Evolutionary conservation across 2,113 vertebrate genomes (phyloP).

Genomic region (Tragelaphus strepsiceros): DNA sequence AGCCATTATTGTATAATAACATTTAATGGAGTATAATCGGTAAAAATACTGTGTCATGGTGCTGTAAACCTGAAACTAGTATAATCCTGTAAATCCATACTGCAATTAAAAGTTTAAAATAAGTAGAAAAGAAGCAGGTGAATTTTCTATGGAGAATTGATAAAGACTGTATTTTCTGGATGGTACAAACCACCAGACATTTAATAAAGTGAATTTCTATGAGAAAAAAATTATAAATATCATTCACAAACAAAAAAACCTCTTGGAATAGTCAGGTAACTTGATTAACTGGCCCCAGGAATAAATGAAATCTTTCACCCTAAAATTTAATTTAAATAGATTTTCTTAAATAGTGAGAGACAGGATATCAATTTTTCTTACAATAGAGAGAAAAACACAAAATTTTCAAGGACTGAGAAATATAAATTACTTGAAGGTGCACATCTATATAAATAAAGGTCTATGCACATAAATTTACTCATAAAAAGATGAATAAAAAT

Average conservation of each 20-base stretch:
- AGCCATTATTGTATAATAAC: too few relatives aligned
- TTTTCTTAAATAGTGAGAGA: neutral
- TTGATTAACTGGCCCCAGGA: neutral
- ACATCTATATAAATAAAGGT: neutral
- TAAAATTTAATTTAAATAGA: slow-evolving; percentile 27
- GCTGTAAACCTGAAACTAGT: too few relatives aligned
- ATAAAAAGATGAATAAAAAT: slow-evolving; percentile 13
- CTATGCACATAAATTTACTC: neutral
- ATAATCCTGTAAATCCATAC: too few relatives aligned
- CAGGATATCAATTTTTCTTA: neutral
- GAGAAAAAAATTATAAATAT: neutral
- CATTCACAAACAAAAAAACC: too few relatives aligned
- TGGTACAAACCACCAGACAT: too few relatives aligned
- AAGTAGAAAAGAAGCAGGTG: too few relatives aligned
- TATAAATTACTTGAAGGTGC: neutral
- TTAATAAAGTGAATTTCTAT: too few relatives aligned
- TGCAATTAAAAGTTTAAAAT: too few relatives aligned
- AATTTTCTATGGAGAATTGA: too few relatives aligned
- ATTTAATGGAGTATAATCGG: too few relatives aligned
- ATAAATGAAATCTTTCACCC: neutral
- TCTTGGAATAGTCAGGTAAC: slow-evolving; percentile 21
- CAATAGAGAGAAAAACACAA: neutral
- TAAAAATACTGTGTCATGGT: too few relatives aligned
- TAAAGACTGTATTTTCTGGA: too few relatives aligned
- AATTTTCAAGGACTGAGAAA: neutral